Conservation (phyloP, 1,140 invertebrate genomes). For the Grapholita molesta region DNA sequence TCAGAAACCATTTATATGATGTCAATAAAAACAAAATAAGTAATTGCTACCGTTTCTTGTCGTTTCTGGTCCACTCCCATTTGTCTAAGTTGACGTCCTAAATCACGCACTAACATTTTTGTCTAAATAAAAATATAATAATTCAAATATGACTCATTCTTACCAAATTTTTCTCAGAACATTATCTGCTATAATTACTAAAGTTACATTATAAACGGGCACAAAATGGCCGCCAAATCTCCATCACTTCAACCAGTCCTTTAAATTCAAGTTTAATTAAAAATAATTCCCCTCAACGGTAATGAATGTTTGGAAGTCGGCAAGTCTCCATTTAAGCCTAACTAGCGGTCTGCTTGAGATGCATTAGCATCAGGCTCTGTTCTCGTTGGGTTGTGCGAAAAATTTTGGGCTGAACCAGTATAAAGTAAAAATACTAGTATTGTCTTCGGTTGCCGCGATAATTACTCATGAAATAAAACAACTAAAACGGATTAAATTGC, state of each 20-base stretch:
- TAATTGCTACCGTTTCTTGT: too few species aligned
- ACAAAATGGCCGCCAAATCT: not conserved
- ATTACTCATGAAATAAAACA: too few species aligned
- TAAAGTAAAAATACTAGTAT: too few species aligned
- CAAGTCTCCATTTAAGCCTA: not conserved
- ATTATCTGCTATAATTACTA: not conserved
- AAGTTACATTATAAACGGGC: not conserved
- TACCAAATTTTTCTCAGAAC: not conserved
- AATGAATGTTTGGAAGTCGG: not conserved
- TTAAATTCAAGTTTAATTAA: not conserved
- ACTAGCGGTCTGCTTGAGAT: not conserved
- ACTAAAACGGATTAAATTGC: too few species aligned
- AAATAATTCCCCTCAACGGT: not conserved
- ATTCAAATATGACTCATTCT: not conserved
- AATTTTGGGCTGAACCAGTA: not conserved
- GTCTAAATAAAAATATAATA: too few species aligned
- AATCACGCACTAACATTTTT: too few species aligned
- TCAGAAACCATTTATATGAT: too few species aligned
- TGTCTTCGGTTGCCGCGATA: too few species aligned
- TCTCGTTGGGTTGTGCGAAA: not conserved
- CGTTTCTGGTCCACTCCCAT: too few species aligned
- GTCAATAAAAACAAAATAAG: too few species aligned
- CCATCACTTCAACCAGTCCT: not conserved
- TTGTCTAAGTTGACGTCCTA: too few species aligned
- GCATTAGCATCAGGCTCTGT: not conserved